Base-by-base conservation (phyloP, 2,888 invertebrate genomes). In the Alviniconcha strummeri region DNA sequence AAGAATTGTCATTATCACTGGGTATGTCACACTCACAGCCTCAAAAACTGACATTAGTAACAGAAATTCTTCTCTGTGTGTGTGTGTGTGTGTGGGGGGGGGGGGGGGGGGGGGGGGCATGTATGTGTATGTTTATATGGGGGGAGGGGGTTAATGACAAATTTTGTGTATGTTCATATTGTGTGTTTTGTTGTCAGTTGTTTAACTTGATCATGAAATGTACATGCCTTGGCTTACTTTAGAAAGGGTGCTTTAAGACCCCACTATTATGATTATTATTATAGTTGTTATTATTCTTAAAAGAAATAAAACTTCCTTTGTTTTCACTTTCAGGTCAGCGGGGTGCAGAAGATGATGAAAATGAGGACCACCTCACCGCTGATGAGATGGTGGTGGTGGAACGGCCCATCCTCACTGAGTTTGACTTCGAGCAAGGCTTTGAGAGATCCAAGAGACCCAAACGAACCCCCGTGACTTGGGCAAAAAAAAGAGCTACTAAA, bases 401-500 rank as follows among this genome's bases (percentile, higher is more conserved):
- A 55, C 67, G 86, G 36, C 86, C 86, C 36, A 86, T 86, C 75
- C 84, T 83, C 79, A 80, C 86, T 13, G 83, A 86, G 82, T 82
- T 81, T 52, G 86, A 85, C 67, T 85, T 86, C 74, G 85, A 86
- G 52, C 85, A 84, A 72, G 86, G 85, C 6, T 86, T 86, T 77
- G 85, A 86, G 67, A 71, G 80, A 52, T n/a, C n/a, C 36, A 64
- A 57, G 77, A 74, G 80, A 5, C 85, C 84, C 17, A 36, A 79
- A 54, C 82, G 84, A 11, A 87, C 86, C 9, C 64, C 89, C 5
- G 83, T 83, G 80, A 81, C 88, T n/a, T 87, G 87, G 76, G 81
- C 87, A 8, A 86, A 84, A 64, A 87, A 87, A 54, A 87, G 88
- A 72, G 83, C 86, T n/a, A 81, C 85, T 60, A 90, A 90, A 82